Evolutionary conservation across 92 coral and sea anemone genomes (phyloP).

Genomic region (Montipora capitata): DNA sequence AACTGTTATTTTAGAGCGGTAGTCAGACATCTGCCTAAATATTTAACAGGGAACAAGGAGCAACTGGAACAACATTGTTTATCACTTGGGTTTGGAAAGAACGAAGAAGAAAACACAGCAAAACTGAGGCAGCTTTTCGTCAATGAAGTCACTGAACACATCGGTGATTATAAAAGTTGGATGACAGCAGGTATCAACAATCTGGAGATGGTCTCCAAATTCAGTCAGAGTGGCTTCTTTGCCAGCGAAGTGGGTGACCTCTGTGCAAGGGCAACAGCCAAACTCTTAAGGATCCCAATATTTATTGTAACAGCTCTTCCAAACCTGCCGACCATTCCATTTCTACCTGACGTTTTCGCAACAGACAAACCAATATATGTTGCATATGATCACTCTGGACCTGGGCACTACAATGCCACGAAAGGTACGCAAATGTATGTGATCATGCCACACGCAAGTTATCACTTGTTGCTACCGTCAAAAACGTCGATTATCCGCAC

Average conservation of each 20-base stretch:
- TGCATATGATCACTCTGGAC: constrained; percentile 75
- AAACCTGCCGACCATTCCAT: constrained; percentile 72
- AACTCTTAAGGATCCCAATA: constrained; percentile 71
- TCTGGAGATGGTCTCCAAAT: constrained; percentile 63
- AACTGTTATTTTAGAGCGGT: too few relatives aligned
- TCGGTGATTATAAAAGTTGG: constrained; percentile 76
- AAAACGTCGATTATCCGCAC: neutral
- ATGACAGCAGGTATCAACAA: constrained; percentile 52
- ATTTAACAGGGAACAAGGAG: too few relatives aligned
- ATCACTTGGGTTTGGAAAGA: constrained; percentile 54
- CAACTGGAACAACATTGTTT: too few relatives aligned
- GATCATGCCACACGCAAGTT: neutral
- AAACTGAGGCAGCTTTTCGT: constrained; percentile 30
- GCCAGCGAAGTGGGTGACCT: constrained; percentile 82
- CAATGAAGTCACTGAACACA: constrained; percentile 49
- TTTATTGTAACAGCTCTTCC: constrained; percentile 71
- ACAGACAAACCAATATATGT: constrained; percentile 71
- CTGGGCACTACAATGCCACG: constrained; percentile 50
- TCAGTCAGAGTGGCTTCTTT: constrained; percentile 75
- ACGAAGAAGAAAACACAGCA: constrained; percentile 57
- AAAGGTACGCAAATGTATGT: constrained; percentile 58
- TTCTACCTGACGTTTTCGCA: constrained; percentile 67
- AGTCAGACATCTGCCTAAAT: too few relatives aligned
- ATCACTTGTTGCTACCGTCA: neutral
- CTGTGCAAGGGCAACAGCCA: too few relatives aligned